These are phyloP conservation scores for Adineta ricciae DNA, from an alignment of 2,888 invertebrate genomes.

Conservation along the genomic window DNA sequence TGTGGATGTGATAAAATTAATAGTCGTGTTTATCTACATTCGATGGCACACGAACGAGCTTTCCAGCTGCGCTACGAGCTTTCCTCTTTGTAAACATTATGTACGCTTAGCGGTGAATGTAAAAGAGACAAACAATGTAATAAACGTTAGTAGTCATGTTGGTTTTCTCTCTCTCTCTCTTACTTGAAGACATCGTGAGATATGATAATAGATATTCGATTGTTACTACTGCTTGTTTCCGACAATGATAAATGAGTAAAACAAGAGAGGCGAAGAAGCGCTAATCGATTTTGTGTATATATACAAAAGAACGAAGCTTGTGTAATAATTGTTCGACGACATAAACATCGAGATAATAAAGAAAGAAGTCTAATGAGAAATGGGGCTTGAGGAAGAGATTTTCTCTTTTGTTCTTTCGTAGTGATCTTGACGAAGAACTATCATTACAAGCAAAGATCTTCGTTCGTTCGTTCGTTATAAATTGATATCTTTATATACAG, in stretches of 20 bases:
- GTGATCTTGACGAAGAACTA: not conserved
- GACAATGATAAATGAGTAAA: slow-evolving; percentile 23
- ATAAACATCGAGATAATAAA: not conserved
- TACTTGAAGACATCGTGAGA: slow-evolving; percentile 1
- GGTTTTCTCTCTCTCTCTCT: not conserved
- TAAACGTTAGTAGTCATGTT: not conserved
- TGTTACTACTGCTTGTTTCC: slow-evolving; percentile 6
- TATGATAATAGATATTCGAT: slow-evolving; percentile 23
- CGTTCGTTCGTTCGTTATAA: not conserved
- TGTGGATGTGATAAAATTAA: slow-evolving; percentile 3
- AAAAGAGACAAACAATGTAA: slow-evolving; percentile 5
- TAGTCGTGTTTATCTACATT: slow-evolving; percentile 15
- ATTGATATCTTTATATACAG: not conserved
- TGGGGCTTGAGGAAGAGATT: not conserved
- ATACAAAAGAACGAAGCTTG: not conserved
- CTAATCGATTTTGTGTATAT: not conserved
- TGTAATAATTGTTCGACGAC: not conserved
- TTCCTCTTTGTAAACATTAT: slow-evolving; percentile 4
- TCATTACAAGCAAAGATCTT: not conserved
- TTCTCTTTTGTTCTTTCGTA: not conserved
- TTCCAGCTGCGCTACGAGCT: slow-evolving; percentile 15
- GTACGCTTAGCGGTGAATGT: not conserved
- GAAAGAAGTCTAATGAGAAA: not conserved
- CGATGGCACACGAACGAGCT: slow-evolving; percentile 13
- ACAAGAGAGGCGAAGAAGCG: not conserved